A percentile compares a stretch with the other conserved stretches of the same genome.
Conservation (phyloP, 2,888 invertebrate genomes). For the Myopa testacea region DNA sequence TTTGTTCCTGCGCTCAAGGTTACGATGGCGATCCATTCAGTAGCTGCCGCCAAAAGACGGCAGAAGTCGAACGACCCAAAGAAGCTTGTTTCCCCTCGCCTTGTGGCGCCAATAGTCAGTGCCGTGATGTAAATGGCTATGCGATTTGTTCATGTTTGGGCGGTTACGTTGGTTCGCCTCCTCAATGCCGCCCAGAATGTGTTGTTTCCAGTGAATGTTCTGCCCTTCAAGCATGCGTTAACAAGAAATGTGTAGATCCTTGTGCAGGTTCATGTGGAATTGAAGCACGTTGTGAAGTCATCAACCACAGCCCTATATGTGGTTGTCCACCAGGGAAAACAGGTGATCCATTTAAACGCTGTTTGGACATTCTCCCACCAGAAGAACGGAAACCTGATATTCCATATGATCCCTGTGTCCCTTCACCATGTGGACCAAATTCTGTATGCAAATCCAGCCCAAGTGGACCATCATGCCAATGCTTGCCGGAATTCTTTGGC, state of each 20-base stretch:
- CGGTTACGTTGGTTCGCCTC: constrained; percentile 77
- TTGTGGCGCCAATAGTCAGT: constrained; percentile 75
- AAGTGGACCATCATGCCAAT: constrained; percentile 79
- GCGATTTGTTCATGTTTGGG: constrained; percentile 79
- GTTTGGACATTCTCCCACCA: constrained; percentile 71
- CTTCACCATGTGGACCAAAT: constrained; percentile 87
- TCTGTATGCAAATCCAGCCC: constrained; percentile 77
- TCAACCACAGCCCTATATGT: constrained; percentile 79
- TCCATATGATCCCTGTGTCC: constrained; percentile 75
- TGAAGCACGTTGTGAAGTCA: constrained; percentile 77
- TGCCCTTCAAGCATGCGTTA: constrained; percentile 74
- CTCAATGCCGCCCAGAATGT: constrained; percentile 77
- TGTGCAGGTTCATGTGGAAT: constrained; percentile 80
- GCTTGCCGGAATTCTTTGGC: constrained; percentile 81
- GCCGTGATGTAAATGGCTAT: constrained; percentile 72
- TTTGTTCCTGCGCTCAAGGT: constrained; percentile 78
- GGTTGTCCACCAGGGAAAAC: constrained; percentile 74
- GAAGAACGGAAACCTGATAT: constrained; percentile 60
- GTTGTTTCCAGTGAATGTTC: constrained; percentile 76
- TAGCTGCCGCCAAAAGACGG: constrained; percentile 68
- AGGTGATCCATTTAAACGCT: constrained; percentile 84
- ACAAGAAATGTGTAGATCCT: constrained; percentile 78
- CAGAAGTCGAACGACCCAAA: constrained; percentile 49
- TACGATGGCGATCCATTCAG: constrained; percentile 80
- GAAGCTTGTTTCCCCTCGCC: constrained; percentile 72